Base-by-base conservation (phyloP, 2,888 invertebrate genomes). In the Synanthedon formicaeformis region DNA sequence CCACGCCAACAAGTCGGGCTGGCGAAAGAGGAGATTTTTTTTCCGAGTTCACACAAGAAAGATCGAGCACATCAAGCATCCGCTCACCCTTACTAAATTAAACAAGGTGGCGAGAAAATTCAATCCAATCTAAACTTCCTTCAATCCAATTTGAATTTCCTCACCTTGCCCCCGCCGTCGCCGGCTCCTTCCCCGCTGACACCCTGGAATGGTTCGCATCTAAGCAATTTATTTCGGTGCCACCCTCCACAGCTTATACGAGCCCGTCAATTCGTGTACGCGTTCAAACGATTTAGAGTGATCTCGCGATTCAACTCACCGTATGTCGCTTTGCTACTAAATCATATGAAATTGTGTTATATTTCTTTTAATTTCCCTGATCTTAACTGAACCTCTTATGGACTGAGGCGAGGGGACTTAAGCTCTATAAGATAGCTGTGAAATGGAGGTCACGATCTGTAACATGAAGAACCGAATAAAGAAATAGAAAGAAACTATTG, bases 121-220 rank as follows among this genome's bases (percentile, higher is more conserved):
- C 81, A 80, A 84, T 84, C 78, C 77, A 84, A 84, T 84, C 81
- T 79, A 81, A 84, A 85, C 76, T 85, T 82, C 77, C 78, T 82
- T 79, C 81, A 79, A 83, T 83, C 82, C 81, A 83, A 84, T 85
- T 83, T 82, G 81, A 82, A 81, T 83, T 77, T 77, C 75, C 81
- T 72, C 65, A 60, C 65, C 65, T 63, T 53, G 51, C 60, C 59
- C 61, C 53, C 53, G 53, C 53, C 65, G 59, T 58, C 56, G 56
- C 59, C 57, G 53, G 52, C 57, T 54, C 52, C 54, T 58, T 55
- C 57, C 57, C 49, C 54, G 57, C 59, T 54, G 58, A 60, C 56
- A 48, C 18, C 23, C 18, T 14, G 48, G 51, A 53, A 53, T 27
- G 53, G 54, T 52, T 60, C 54, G 55, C 56, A 66, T 60, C 67